Percentiles rank a stretch among this genome's conserved stretches.
Conservation (phyloP, 2,888 invertebrate species). For the Tinea pellionella region DNA sequence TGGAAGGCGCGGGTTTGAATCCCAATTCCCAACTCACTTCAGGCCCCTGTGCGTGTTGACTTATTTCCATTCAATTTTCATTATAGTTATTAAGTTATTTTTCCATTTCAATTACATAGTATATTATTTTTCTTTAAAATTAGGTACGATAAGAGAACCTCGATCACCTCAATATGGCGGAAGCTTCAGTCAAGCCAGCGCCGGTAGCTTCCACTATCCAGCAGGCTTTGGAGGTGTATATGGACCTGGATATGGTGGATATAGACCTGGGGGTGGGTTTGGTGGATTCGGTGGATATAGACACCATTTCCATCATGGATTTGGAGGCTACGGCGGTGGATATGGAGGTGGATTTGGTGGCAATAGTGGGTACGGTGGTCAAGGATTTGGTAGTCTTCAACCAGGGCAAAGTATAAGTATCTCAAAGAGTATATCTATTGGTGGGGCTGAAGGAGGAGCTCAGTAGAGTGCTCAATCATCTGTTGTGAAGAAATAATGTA, state of each 20-base stretch:
- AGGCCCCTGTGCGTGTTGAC: too few relatives aligned
- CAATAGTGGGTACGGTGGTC: not conserved
- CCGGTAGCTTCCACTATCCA: not conserved
- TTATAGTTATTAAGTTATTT: too few relatives aligned
- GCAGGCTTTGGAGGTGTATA: not conserved
- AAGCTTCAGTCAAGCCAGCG: conserved; percentile 6
- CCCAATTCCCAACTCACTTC: too few relatives aligned
- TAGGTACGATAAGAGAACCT: not conserved
- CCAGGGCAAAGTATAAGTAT: conserved; percentile 26
- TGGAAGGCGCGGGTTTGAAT: too few relatives aligned
- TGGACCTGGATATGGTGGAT: not conserved
- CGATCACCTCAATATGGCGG: conserved; percentile 11
- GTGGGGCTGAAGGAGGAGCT: conserved; percentile 22
- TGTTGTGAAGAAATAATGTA: not conserved
- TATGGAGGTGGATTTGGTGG: conserved; percentile 6
- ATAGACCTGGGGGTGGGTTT: not conserved
- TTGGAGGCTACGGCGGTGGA: conserved; percentile 18
- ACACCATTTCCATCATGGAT: conserved; percentile 11
- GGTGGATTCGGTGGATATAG: not conserved
- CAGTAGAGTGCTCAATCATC: conserved; percentile 22
- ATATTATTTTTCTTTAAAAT: not conserved
- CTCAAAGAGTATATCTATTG: conserved; percentile 35
- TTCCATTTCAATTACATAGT: not conserved
- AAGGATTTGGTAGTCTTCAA: conserved; percentile 8
- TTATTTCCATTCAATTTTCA: too few relatives aligned